phyloP scores from a whole-genome alignment of 2,888 invertebrate species.

The Drosophila melanosoma region DNA sequence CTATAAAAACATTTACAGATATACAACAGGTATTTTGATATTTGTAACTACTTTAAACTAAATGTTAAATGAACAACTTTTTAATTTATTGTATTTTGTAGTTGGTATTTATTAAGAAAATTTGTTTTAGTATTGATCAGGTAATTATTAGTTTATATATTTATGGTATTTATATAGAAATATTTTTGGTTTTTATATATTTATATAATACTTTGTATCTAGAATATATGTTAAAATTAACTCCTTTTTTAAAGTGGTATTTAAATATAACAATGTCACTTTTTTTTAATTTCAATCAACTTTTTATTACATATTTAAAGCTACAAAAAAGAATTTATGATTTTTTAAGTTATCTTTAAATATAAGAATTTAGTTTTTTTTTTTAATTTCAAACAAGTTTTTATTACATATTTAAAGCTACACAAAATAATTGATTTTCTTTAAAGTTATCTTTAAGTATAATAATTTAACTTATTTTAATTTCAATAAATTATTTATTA shows the following conservation, averaged over 20 bases:
- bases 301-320: neutral
- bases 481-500: neutral
- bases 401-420: no score
- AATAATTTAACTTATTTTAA: neutral
- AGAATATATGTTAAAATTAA: neutral
- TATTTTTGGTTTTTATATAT: neutral
- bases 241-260: neutral
- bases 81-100: neutral
- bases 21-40: neutral
- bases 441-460: neutral
- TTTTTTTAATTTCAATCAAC: no score
- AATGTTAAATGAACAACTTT: neutral
- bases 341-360: no score
- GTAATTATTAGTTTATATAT: neutral
- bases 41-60: neutral
- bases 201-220: neutral
- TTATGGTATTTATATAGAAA: neutral
- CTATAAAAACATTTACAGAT: neutral
- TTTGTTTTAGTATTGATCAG: neutral
- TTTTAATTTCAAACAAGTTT: no score
- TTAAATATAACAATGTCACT: no score
- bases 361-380: no score
- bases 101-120: neutral
- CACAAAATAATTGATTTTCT: no score
- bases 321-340: neutral